Conservation (phyloP, 37 sponge, comb jelly and placozoan species). For the Mnemiopsis leidyi region DNA sequence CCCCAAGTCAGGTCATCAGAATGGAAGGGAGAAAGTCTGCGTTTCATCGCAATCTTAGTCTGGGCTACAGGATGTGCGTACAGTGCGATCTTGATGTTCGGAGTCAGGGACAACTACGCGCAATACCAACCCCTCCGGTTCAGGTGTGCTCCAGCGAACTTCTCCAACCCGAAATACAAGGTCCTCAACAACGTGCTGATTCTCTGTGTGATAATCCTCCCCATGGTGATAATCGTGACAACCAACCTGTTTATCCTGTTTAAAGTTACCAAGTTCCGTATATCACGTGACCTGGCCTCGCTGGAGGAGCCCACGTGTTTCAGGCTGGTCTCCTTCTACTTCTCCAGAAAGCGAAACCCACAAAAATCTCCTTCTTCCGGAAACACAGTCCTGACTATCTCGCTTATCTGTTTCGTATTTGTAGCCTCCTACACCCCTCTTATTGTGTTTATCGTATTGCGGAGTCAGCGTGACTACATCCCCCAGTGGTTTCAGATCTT, state of each 20-base stretch:
- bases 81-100: constrained; percentile 53
- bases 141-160: constrained; percentile 51
- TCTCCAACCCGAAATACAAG: neutral
- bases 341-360: neutral
- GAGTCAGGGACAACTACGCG: neutral
- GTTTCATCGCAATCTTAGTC: neutral
- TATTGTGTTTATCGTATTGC: constrained; percentile 7
- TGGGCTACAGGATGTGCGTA: neutral
- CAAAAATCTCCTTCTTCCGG: neutral
- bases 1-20: neutral
- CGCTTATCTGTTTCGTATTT: constrained; percentile 29
- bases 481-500: constrained; percentile 49
- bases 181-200: constrained; percentile 13
- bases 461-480: neutral
- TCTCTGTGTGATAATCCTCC: constrained; percentile 18
- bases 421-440: constrained; percentile 51
- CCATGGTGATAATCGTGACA: constrained; percentile 24
- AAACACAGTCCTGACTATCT: constrained; percentile 26
- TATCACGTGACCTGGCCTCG: neutral
- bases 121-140: neutral
- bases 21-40: neutral
- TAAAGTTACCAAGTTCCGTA: neutral
- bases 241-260: constrained; percentile 35
- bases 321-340: neutral
- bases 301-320: neutral